A percentile compares a stretch with the other conserved stretches of the same genome.
Evolutionary conservation across 2,113 vertebrate species (phyloP).

Genomic region (Notarius quadriscutis): DNA sequence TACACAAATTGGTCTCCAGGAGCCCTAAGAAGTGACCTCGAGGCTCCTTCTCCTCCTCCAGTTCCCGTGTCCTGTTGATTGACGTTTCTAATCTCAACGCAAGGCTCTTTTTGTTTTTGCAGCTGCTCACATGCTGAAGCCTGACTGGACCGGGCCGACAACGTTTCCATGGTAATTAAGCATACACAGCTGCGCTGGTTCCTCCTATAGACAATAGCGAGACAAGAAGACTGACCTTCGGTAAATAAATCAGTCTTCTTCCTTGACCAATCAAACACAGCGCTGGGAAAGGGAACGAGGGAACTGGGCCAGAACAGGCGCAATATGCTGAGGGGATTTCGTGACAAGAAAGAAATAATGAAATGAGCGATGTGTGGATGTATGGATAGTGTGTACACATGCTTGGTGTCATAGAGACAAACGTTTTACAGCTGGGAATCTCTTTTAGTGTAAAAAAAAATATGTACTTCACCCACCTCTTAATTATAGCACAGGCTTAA

Average conservation of each 20-base stretch:
- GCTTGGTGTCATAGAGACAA: not conserved
- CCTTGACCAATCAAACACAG: constrained; percentile 22
- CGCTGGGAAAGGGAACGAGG: constrained; percentile 22
- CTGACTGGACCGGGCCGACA: constrained; percentile 54
- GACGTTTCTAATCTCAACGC: constrained; percentile 51
- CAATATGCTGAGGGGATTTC: constrained; percentile 5
- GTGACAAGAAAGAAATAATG: constrained; percentile 11
- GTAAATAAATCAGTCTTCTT: constrained; percentile 45
- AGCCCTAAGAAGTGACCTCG: constrained; percentile 22
- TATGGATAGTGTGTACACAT: constrained; percentile 2
- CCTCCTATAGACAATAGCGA: constrained; percentile 51
- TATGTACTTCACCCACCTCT: not conserved
- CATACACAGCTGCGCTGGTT: constrained; percentile 60
- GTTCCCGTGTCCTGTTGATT: constrained; percentile 38
- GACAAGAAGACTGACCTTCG: constrained; percentile 51
- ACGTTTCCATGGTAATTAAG: constrained; percentile 62
- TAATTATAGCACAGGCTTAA: not conserved
- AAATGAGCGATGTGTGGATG: not conserved
- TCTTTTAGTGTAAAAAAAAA: not conserved
- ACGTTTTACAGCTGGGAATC: not conserved
- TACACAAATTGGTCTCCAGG: constrained; percentile 9
- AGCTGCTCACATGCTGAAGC: constrained; percentile 56
- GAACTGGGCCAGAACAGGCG: not conserved
- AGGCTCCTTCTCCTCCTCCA: constrained; percentile 2
- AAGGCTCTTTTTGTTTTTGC: constrained; percentile 50